These are phyloP conservation scores for Drosophila pandora DNA, from an alignment of 1,140 invertebrate species.

Conservation along the genomic window DNA sequence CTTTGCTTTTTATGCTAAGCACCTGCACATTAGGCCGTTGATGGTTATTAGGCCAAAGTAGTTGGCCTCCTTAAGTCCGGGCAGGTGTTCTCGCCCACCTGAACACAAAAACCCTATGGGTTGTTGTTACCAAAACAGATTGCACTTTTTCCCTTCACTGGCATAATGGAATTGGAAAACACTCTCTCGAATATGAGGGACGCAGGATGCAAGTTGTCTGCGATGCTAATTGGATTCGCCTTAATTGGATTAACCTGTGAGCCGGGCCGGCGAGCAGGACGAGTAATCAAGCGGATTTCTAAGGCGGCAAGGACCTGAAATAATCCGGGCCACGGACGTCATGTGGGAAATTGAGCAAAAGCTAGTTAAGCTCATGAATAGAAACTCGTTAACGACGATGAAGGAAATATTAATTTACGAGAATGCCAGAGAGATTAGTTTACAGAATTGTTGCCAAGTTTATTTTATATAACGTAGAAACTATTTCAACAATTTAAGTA, in stretches of 20 bases:
- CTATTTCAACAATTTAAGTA: too few relatives aligned
- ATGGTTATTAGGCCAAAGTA: slow-evolving; percentile 69
- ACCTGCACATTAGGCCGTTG: slow-evolving; percentile 64
- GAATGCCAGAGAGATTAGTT: background rate
- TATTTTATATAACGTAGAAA: too few relatives aligned
- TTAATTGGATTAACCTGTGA: slow-evolving; percentile 60
- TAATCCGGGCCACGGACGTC: background rate
- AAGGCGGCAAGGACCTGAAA: background rate
- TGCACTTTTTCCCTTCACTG: slow-evolving; percentile 48
- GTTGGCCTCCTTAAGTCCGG: slow-evolving; percentile 37
- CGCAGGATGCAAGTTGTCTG: slow-evolving; percentile 35
- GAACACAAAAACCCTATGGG: slow-evolving; percentile 8
- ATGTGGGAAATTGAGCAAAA: slow-evolving; percentile 2
- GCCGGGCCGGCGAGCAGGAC: slow-evolving; percentile 5
- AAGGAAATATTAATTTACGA: background rate
- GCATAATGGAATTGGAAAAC: slow-evolving; percentile 66
- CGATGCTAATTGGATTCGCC: slow-evolving; percentile 65
- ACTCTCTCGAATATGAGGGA: slow-evolving; percentile 34
- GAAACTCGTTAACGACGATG: background rate
- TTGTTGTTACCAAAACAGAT: slow-evolving; percentile 18
- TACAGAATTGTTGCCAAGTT: background rate
- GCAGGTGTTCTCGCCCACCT: slow-evolving; percentile 28
- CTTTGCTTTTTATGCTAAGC: slow-evolving; percentile 58
- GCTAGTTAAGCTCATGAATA: slow-evolving; percentile 1
- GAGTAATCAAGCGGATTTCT: slow-evolving; percentile 37